Base-by-base conservation (phyloP, 1,140 invertebrate genomes). In the Drosophila oshimai region DNA sequence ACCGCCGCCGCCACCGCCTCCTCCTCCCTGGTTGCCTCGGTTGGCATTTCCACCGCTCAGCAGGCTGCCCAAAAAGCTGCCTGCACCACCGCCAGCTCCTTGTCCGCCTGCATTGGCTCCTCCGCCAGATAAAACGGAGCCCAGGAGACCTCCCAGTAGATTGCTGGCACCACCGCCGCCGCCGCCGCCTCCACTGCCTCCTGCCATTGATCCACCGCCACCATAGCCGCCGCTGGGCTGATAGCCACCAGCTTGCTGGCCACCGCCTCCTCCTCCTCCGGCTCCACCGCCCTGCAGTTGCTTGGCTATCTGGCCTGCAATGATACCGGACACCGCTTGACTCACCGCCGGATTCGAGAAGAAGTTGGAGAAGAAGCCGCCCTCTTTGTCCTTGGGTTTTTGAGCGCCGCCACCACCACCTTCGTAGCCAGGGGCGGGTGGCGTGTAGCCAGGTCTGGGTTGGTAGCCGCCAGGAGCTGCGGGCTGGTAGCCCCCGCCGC, bases 301-400 rank as follows among this genome's bases (percentile, higher is more conserved):
- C 34, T 90, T 90, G 44, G 86, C 67, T 26, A 90, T 90, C 61
- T 90, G 89, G 36, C 87, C 89, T 54, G 89, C 86, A 89, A 90
- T 89, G 37, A 90, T 89, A 64, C 89, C 89, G 31, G 79, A 76
- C 6, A 90, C 86, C 45, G 89, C 89, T 75, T 90, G 87, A 77
- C 74, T 89, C 44, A 90, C 89, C 47, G 83, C 83, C 57, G 89
- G 89, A 67, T 87, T 90, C 17, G 86, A 89, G 57, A 90, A 89
- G 58, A 90, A 89, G 41, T 73, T 89, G 28, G 89, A 90, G 57
- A 90, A 89, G 73, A 90, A 90, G 46, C 89, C 86, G 55, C 89
- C 89, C 55, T 90, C 74, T 37, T 90, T 90, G 37, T 90, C 89
- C 42, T 89, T 90, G 9, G 79, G 84, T 41, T 90, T 88, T 9